Evolutionary conservation across 2,113 vertebrate species (phyloP), one percentile per base, ranked within the genome.

Genomic region (Muscicapa adusta): DNA sequence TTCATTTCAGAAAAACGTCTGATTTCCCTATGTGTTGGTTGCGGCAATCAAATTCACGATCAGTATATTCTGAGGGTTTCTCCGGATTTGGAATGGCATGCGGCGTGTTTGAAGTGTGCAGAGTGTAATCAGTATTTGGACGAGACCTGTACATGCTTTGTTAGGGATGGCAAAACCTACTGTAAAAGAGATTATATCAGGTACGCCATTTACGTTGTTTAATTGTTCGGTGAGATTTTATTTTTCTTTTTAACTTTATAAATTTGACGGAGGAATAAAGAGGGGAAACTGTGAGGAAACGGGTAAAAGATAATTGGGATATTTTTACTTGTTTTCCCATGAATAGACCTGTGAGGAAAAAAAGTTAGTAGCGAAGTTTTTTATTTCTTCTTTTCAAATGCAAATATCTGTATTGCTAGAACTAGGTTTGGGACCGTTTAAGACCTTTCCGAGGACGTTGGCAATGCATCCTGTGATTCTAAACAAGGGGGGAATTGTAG

Each of bases 161-260:
- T 99, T 96, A 97, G 99, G 97, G 99, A 99, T 97, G 99, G 99
- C 61, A 99, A 99, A 98, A 99, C 99, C 79, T 99, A 99, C 98
- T 99, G 99, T 97, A 99, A 99, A 98, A 98, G 99, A 97, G 99
- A 99, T 97, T 99, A 99, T 97, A 99, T 99, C 98, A 99, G 99
- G 99, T 99, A 99, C 63, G 98, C 93, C 92, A 66, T 93, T 97
- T 97, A 79, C 6, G 1, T 76, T 91, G 75, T 76, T 91, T 70
- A 63, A 91, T 92, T 77, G 40, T 63, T 93, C 17, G 48, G 20
- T 91, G 68, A 88, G 54, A 72, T 83, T 91, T 74, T 43, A 13
- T 45, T 75, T 76, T 28, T n/a, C 19, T 88, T 88, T 75, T 47
- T 28, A 17, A 38, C 14, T 75, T 58, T 14, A 51, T 31, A 61